Conservation (phyloP, 2,888 invertebrate species). For the Acanthosepion esculentum region DNA sequence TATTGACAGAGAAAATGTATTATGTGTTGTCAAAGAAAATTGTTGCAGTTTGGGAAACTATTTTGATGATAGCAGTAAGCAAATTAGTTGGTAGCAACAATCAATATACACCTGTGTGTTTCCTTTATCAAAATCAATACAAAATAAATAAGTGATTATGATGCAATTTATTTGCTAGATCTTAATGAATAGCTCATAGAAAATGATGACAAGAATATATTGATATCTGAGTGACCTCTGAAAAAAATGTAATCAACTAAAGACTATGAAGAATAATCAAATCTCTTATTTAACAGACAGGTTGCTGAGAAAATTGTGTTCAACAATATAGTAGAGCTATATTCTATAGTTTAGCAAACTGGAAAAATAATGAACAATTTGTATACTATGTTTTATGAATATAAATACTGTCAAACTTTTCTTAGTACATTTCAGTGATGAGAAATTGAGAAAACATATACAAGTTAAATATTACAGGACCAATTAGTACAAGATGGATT, state of each 20-base stretch:
- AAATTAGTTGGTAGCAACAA: background rate
- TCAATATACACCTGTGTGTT: constrained; percentile 33
- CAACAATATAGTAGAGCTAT: background rate
- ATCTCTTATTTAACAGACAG: background rate
- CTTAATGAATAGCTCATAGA: background rate
- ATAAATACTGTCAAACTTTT: no score
- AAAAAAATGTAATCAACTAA: background rate
- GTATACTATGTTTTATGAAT: no score
- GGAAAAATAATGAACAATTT: no score
- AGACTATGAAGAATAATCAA: background rate
- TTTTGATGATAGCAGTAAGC: background rate
- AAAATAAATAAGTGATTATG: constrained; percentile 24
- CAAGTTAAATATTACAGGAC: no score
- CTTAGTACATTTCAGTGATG: no score
- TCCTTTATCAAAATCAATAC: constrained; percentile 15
- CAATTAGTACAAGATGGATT: no score
- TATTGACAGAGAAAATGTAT: no score
- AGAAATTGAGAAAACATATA: no score
- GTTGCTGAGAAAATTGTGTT: background rate
- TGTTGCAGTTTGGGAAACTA: no score
- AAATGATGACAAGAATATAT: background rate
- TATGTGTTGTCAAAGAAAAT: no score
- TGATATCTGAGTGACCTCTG: background rate
- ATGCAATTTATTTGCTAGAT: background rate
- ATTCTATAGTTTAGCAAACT: no score